Conservation (phyloP, 1,140 invertebrate species). For the Parasteatoda tepidariorum region DNA sequence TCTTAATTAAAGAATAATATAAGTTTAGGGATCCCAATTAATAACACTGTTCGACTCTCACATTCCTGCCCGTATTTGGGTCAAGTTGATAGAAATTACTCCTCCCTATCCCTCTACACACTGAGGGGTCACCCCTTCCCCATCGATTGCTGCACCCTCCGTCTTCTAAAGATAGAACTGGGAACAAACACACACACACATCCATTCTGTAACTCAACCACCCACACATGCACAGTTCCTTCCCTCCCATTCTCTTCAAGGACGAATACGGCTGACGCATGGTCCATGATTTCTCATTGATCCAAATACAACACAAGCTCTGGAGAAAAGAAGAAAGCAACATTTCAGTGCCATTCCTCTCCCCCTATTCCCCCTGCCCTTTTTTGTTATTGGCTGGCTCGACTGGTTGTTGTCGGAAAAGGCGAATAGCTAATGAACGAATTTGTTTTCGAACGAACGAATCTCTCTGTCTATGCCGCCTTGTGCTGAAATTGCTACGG, state of each 20-base stretch:
- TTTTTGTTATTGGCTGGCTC: constrained; percentile 45
- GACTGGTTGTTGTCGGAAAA: constrained; percentile 22
- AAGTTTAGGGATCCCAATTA: too few relatives aligned
- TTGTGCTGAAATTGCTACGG: background rate
- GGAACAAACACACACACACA: constrained; percentile 25
- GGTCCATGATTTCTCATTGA: constrained; percentile 36
- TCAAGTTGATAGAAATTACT: background rate
- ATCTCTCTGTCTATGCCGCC: background rate
- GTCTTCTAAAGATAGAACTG: constrained; percentile 50
- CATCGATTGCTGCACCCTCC: constrained; percentile 42
- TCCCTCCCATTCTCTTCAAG: constrained; percentile 34
- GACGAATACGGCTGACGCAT: constrained; percentile 57
- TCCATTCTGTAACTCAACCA: background rate
- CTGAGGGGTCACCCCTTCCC: constrained; percentile 1
- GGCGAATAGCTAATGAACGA: constrained; percentile 43
- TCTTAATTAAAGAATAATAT: too few relatives aligned
- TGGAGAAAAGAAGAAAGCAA: constrained; percentile 19
- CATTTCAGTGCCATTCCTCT: background rate
- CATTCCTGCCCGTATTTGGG: background rate
- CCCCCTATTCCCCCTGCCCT: background rate
- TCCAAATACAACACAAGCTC: background rate
- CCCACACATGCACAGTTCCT: constrained; percentile 16
- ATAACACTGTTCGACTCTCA: too few relatives aligned
- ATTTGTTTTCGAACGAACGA: constrained; percentile 3
- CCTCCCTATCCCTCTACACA: background rate